These are phyloP conservation scores for Mareca penelope DNA, from an alignment of 2,797 vertebrate species.

Conservation along the genomic window DNA sequence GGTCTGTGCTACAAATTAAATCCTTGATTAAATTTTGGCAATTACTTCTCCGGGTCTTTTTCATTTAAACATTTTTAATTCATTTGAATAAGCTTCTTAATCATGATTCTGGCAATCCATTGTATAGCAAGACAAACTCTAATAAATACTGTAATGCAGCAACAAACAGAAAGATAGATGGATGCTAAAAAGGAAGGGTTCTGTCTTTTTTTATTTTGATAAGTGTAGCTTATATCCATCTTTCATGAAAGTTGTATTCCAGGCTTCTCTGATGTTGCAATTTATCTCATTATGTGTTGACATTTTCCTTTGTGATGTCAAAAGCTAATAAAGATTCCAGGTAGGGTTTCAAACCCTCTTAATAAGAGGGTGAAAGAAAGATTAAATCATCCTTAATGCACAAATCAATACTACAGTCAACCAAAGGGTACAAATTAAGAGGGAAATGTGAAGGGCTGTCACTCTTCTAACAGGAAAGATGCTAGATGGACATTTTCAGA, in stretches of 20 bases:
- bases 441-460: constrained; percentile 27
- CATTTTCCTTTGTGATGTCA: constrained; percentile 48
- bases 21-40: constrained; percentile 83
- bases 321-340: constrained; percentile 62
- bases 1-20: constrained; percentile 78
- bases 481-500: constrained; percentile 1
- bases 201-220: neutral
- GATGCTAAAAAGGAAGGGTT: constrained; percentile 13
- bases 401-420: constrained; percentile 50
- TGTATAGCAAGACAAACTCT: constrained; percentile 65
- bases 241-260: neutral
- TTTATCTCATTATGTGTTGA: constrained; percentile 44
- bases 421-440: constrained; percentile 49
- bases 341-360: constrained; percentile 21
- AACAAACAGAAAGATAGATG: constrained; percentile 55
- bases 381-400: constrained; percentile 51
- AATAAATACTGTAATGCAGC: constrained; percentile 69
- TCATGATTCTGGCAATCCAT: constrained; percentile 76
- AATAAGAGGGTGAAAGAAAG: constrained; percentile 20
- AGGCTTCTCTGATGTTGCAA: constrained; percentile 6
- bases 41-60: constrained; percentile 78
- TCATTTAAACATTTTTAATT: constrained; percentile 81
- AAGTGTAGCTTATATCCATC: constrained; percentile 5
- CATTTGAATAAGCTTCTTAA: constrained; percentile 81
- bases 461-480: neutral